A percentile compares a stretch with the other conserved stretches of the same genome.
phyloP scores from a whole-genome alignment of 2,113 vertebrate genomes.

The Pyxicephalus adspersus region DNA sequence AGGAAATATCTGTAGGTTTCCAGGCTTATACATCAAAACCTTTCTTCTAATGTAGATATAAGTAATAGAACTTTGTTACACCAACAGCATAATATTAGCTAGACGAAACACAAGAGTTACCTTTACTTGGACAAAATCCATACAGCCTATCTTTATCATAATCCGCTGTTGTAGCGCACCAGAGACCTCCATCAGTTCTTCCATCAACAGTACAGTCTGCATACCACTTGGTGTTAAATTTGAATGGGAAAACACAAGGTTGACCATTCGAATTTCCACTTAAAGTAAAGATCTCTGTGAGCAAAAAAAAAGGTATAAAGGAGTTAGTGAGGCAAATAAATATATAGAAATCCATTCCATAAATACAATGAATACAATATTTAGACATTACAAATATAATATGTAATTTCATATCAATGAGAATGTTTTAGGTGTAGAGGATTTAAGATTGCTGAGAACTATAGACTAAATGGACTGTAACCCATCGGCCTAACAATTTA shows the following conservation, averaged over 20 bases:
- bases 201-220: constrained; percentile 85
- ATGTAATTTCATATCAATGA: too few species aligned
- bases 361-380: too few species aligned
- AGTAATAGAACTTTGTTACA: too few species aligned
- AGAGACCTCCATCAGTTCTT: constrained; percentile 79
- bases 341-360: too few species aligned
- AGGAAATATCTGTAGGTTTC: not conserved
- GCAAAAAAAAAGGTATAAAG: not conserved
- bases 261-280: constrained; percentile 84
- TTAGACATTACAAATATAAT: too few species aligned
- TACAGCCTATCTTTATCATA: constrained; percentile 77
- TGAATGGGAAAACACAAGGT: constrained; percentile 90
- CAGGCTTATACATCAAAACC: too few species aligned
- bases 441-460: too few species aligned
- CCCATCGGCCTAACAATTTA: too few species aligned
- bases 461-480: too few species aligned
- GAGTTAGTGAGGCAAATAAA: too few species aligned
- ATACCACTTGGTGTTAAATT: constrained; percentile 81
- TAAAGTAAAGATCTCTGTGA: constrained; percentile 83
- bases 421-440: too few species aligned
- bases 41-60: too few species aligned
- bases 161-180: constrained; percentile 86
- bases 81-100: not conserved
- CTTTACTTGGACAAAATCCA: constrained; percentile 85
- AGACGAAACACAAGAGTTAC: constrained; percentile 69